Conservation (phyloP, 2,888 invertebrate genomes). For the Erebia epiphron region DNA sequence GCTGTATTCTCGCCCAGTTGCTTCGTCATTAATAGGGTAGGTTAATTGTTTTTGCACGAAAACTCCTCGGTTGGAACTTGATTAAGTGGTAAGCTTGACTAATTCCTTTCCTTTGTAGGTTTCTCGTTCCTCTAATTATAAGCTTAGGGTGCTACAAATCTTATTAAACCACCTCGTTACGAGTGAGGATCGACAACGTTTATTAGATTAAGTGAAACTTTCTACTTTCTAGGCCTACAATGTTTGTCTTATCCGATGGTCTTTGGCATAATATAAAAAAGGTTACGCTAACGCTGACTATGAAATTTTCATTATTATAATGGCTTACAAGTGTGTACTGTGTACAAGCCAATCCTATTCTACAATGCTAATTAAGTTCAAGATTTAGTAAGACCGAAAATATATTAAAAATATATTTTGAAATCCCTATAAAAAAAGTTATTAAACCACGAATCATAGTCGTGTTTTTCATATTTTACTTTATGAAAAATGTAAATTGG, state of each 20-base stretch:
- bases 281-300: background rate
- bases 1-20: constrained; percentile 50
- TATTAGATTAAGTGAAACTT: constrained; percentile 25
- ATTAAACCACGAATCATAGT: constrained; percentile 7
- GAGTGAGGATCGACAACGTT: constrained; percentile 22
- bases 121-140: constrained; percentile 37
- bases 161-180: constrained; percentile 33
- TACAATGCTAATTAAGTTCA: background rate
- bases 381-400: background rate
- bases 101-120: constrained; percentile 44
- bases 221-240: background rate
- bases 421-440: background rate
- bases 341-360: background rate
- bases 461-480: constrained; percentile 12
- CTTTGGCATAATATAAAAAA: background rate
- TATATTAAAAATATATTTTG: background rate
- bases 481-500: constrained; percentile 33
- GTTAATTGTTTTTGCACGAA: constrained; percentile 67
- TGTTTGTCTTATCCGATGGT: background rate
- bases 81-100: constrained; percentile 61
- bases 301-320: background rate
- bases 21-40: constrained; percentile 65
- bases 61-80: constrained; percentile 60
- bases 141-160: constrained; percentile 33
- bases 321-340: background rate